These are phyloP conservation scores for Saccopteryx leptura DNA, from an alignment of 2,113 vertebrate genomes.

Conservation along the genomic window DNA sequence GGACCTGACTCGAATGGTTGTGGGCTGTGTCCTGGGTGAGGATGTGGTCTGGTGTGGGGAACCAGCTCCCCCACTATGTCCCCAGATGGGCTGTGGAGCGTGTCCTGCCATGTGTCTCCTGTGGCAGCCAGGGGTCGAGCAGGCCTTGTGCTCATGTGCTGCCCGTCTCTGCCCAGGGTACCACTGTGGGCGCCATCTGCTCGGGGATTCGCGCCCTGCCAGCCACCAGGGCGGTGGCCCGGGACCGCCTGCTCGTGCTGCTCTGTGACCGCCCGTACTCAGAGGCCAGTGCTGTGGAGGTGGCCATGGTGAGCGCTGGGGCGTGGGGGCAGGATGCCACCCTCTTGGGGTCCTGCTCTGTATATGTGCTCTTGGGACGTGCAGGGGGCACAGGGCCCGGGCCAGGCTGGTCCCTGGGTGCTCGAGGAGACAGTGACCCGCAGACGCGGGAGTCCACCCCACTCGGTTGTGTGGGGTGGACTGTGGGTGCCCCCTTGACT, in stretches of 20 bases:
- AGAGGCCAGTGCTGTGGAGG: conserved; percentile 92
- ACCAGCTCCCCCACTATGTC: too few relatives aligned
- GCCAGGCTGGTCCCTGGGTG: not conserved
- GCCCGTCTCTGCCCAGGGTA: conserved; percentile 88
- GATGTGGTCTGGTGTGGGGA: accelerated
- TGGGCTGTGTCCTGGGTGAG: not conserved
- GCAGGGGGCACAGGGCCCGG: not conserved
- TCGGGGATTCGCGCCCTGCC: conserved; percentile 95
- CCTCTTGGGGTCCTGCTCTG: accelerated
- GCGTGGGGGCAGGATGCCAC: not conserved
- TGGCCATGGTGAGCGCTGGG: conserved; percentile 93
- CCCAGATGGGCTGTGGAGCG: accelerated
- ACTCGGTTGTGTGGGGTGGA: accelerated
- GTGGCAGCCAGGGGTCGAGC: accelerated
- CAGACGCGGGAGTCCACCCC: accelerated
- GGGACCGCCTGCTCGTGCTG: conserved; percentile 93
- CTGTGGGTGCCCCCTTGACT: not conserved
- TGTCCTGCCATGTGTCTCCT: accelerated
- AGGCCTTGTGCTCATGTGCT: accelerated
- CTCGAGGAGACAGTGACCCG: too few relatives aligned
- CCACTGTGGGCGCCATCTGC: conserved; percentile 96
- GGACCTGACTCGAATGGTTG: not conserved
- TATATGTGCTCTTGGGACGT: accelerated
- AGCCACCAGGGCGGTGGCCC: conserved; percentile 91
- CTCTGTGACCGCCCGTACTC: conserved; percentile 94